Evolutionary conservation across 2,113 vertebrate species (phyloP), one percentile per base, ranked within the genome.

Genomic region (Strix aluco): DNA sequence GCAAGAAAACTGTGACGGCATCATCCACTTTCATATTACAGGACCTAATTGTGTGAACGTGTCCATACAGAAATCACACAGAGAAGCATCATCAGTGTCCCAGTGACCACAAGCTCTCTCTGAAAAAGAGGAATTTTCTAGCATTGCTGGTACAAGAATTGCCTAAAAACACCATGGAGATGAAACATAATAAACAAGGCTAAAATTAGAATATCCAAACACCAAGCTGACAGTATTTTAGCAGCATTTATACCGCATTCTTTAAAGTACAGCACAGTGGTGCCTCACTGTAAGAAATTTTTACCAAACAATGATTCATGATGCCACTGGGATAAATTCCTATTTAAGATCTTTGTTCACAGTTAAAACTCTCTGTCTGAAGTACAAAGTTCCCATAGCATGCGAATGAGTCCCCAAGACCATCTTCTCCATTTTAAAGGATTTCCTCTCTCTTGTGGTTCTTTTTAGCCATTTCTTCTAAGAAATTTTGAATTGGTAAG

Each of bases 141-240:
- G 47, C 65, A 57, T 74, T 94, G 40, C 89, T 91, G 81, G 52
- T 81, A 54, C 40, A 69, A 92, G 86, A 91, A 94, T 91, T 72
- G 74, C 78, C 81, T 94, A 75, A 96, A 96, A 95, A n/a, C 63
- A 61, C 83, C 83, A 95, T 93, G 89, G 96, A 95, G 83, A 96
- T 89, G 73, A 92, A 94, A 54, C 77, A 91, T 91, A 91, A 97
- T 89, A 96, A 96, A 96, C 91, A 95, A 86, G 80, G 27, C 77
- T 95, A 96, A 95, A 95, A 86, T 94, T 94, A 94, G 95, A 92
- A 61, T 87, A 94, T 61, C 61, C 91, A 75, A 95, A 94, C 83
- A 79, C 61, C 42, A 23, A 94, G 73, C 61, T 94, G 86, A 79
- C 91, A 91, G 80, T 84, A 87, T 91, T 96, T 96, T 87, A 96